phyloP scores from a whole-genome alignment of 2,113 vertebrate genomes.

The Mirza zaza region DNA sequence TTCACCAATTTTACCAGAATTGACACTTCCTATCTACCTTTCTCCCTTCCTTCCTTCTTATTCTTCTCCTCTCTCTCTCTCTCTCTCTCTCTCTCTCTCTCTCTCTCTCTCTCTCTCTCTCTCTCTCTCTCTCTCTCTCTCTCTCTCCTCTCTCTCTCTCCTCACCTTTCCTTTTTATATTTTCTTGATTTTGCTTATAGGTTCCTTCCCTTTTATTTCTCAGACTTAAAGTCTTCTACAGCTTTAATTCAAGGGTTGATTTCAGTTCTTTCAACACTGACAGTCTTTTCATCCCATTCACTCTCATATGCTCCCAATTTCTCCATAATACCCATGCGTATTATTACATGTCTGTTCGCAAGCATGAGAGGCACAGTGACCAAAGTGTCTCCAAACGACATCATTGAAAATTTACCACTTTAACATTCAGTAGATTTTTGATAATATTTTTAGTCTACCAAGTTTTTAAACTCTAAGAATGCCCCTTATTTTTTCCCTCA shows the following conservation, averaged over 20 bases:
- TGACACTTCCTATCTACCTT: background rate
- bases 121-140: no score
- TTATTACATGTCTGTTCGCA: background rate
- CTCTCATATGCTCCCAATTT: background rate
- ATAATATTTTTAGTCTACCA: background rate
- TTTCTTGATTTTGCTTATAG: background rate
- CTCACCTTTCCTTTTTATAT: background rate
- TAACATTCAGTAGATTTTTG: background rate
- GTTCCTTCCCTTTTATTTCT: background rate
- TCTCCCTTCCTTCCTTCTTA: background rate
- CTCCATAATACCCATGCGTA: background rate
- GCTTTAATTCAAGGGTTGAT: background rate
- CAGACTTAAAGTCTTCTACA: background rate
- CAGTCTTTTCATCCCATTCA: background rate
- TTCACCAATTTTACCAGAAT: background rate
- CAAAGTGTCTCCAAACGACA: background rate
- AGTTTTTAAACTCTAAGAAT: background rate
- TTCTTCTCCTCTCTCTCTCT: no score
- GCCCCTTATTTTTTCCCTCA: background rate
- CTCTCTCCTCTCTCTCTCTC: background rate
- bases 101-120: no score
- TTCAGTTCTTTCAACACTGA: background rate
- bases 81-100: no score
- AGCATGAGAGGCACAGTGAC: background rate
- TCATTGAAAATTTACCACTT: background rate